Evolutionary conservation across 2,888 invertebrate species (phyloP).

Genomic region (Morpho deidamia): DNA sequence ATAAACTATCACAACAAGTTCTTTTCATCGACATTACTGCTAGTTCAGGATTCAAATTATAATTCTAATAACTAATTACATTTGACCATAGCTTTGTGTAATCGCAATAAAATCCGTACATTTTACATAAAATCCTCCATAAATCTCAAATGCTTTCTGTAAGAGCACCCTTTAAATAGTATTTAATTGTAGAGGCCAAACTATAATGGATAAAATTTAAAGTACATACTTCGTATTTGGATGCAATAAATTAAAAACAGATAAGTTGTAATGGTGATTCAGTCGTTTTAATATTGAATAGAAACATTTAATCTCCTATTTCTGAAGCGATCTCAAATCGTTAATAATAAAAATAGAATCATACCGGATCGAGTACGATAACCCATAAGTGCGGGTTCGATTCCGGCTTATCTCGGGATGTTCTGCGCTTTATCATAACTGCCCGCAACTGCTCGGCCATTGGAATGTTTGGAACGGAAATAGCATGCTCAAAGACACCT

Average conservation of each 20-base stretch:
- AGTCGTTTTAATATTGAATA: too few relatives aligned
- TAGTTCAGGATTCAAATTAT: too few relatives aligned
- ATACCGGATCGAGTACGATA: constrained; percentile 13
- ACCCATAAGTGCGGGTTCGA: constrained; percentile 25
- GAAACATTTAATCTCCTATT: too few relatives aligned
- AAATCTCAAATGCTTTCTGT: too few relatives aligned
- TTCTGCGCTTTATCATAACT: constrained; percentile 19
- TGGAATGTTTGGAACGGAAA: background rate
- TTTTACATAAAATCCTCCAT: too few relatives aligned
- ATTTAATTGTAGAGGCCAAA: too few relatives aligned
- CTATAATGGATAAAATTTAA: background rate
- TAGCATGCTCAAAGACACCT: background rate
- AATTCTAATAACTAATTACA: too few relatives aligned
- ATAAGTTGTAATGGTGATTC: too few relatives aligned
- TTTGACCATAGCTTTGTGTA: too few relatives aligned
- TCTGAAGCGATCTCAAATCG: background rate
- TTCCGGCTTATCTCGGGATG: constrained; percentile 20
- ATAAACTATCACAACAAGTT: background rate
- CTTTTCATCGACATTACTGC: too few relatives aligned
- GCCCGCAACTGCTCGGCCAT: background rate
- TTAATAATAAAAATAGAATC: constrained; percentile 1
- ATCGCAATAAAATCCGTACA: too few relatives aligned
- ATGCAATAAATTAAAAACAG: background rate
- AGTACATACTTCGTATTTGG: constrained; percentile 1
- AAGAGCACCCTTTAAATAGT: too few relatives aligned